Evolutionary conservation across 2,888 invertebrate species (phyloP).

Genomic region (Clistopyga incitator): DNA sequence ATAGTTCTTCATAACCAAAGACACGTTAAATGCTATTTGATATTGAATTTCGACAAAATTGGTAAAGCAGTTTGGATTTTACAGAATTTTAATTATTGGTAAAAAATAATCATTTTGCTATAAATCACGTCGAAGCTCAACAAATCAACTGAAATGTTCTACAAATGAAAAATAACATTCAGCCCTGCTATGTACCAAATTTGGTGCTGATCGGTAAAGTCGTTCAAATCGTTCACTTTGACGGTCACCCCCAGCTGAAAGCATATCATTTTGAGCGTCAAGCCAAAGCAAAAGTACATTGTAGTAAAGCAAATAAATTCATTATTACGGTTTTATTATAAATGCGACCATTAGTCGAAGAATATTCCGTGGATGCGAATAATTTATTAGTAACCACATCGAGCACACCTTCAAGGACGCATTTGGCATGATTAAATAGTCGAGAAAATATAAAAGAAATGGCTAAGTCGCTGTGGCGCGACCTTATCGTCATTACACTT

Average conservation of each 20-base stretch:
- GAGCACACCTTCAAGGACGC: not conserved
- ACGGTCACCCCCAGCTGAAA: not conserved
- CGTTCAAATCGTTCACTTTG: too few relatives aligned
- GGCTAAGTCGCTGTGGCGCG: not conserved
- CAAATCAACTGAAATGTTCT: too few relatives aligned
- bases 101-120: too few relatives aligned
- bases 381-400: not conserved
- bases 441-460: not conserved
- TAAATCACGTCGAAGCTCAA: too few relatives aligned
- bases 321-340: not conserved
- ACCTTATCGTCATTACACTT: constrained; percentile 1
- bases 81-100: too few relatives aligned
- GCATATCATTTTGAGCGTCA: not conserved
- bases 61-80: too few relatives aligned
- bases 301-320: not conserved
- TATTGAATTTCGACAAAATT: too few relatives aligned
- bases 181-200: too few relatives aligned
- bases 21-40: too few relatives aligned
- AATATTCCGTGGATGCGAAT: not conserved
- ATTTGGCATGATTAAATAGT: not conserved
- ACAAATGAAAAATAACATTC: too few relatives aligned
- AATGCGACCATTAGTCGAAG: not conserved
- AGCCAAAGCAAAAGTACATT: not conserved
- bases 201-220: too few relatives aligned
- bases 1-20: too few relatives aligned